Base-by-base conservation (phyloP, 64 coral and sea anemone species). In the Platygyra sinensis region DNA sequence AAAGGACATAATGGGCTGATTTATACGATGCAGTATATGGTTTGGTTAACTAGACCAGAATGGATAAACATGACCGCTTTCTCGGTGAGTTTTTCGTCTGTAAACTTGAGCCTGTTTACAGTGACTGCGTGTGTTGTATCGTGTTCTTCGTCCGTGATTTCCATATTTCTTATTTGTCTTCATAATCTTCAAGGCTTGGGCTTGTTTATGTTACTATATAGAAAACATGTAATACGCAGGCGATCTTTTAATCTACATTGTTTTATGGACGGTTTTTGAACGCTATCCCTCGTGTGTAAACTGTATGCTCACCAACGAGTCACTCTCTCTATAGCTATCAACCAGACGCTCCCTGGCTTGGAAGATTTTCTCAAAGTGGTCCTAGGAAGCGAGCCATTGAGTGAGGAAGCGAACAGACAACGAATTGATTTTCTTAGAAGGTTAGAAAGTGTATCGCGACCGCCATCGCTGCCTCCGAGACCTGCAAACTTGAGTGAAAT, bases 401-500 rank as follows among this genome's bases (percentile, higher is more conserved):
- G 94, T 82, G 32, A 51, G 1, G 97, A 99, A 51, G 97, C 97
- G 67, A 91, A 99, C 77, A 84, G 88, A 82, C 94, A 99, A 39
- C 82, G 97, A 86, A 59, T 80, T 74, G 97, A 96, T 72, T 93
- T 99, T 86, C 49, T 99, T 20, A 91, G 82, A 59, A 92, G 79
- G 59, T 86, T 99, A 14, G 97, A 99, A 69, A 77, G 63, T 78
- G 75, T 99, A 18, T 62, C 88, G 2, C 87, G 83, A 7, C 97
- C 97, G n/a, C 97, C 97, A 16, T 79, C 79, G 11, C 87, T 99
- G 60, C 97, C 97, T 7, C 97, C 97, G 20, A 87, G 97, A 87
- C 97, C 97, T 61, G 79, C 86, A 71, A 89, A 93, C 86, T 64
- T 98, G 13, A 62, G 90, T 49, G 69, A 89, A 76, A 59, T 39